Evolutionary conservation across 2,888 invertebrate genomes (phyloP), one percentile per base, ranked within the genome.

Genomic region (Zootermopsis nevadensis): DNA sequence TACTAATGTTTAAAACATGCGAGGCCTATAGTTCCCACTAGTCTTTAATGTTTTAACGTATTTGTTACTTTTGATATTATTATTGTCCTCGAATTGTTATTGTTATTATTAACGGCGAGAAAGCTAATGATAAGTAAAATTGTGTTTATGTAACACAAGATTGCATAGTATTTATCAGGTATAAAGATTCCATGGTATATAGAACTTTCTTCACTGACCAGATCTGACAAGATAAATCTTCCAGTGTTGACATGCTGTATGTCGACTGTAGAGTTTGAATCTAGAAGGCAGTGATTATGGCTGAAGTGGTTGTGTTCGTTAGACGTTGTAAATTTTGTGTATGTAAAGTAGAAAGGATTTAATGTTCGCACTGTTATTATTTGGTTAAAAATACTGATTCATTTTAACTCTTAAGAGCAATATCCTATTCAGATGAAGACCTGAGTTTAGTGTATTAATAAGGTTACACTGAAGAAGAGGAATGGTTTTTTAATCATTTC

Each of bases 261-360:
- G n/a, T 0, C n/a, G 27, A 60, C 60, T 2, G 60, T n/a, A 27
- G 10, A n/a, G n/a, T n/a, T 15, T 10, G 60, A 60, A 60, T 60
- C 60, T 60, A 60, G 60, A 60, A 60, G 60, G 60, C 60, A 27
- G 60, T 60, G 60, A n/a, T 27, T 15, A 60, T 60, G 27, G n/a
- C n/a, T n/a, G 60, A 60, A 60, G 60, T n/a, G 60, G 60, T n/a
- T 60, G 60, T 60, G 3, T 60, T 60, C 60, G n/a, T 6, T 12
- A 2, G 60, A 4, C 12, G 60, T 27, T 60, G 27, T 60, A n/a
- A 6, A 15, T n/a, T n/a, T 3, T 27, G 60, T 60, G n/a, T 60
- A 27, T 60, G 60, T 60, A 60, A 60, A 60, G n/a, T 60, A 4
- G n/a, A 27, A 60, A n/a, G 7, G 4, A 60, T 27, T 27, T 60